Base-by-base conservation (phyloP, 2,888 invertebrate species). In the Stenurella melanura region DNA sequence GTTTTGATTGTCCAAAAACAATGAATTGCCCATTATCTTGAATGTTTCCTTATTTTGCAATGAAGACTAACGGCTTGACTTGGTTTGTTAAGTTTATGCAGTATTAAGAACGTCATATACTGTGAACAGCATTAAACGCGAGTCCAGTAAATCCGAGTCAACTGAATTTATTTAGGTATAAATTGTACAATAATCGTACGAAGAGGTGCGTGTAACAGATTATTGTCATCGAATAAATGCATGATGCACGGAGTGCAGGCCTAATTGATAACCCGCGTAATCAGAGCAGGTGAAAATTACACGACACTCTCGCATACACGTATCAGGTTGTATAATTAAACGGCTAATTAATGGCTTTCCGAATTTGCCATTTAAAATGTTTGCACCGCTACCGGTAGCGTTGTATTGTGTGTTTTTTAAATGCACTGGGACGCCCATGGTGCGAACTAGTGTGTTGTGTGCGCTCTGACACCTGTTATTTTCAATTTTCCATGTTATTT, bases 401-500 rank as follows among this genome's bases (percentile, higher is more conserved):
- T 15, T 72, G 30, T 54, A 72, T 72, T 63, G 72, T 72, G 78
- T 82, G 83, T 85, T 86, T 87, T 86, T 84, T 84, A 82, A 84
- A 83, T 81, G 85, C 84, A 84, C 84, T 84, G 85, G 58, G 83
- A 84, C 85, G 83, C 83, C 84, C 82, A 83, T 83, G 80, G 83
- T 82, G 84, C 78, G 81, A 84, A 82, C 82, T 78, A 76, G 79
- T 78, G 78, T 80, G 76, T 67, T 83, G 78, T 83, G 82, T 79
- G 75, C 80, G 83, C 82, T 77, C 84, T 85, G 87, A 88, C 88
- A 88, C 88, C 88, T 88, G 88, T 89, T 88, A 88, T 89, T 89
- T 89, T 88, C 88, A 88, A 88, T 89, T 88, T 88, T 86, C 87
- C 85, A 80, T 84, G 85, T 86, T 87, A 86, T 88, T 87, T 87